These are phyloP conservation scores for Pocota personata DNA, from an alignment of 2,888 invertebrate species.

Conservation along the genomic window DNA sequence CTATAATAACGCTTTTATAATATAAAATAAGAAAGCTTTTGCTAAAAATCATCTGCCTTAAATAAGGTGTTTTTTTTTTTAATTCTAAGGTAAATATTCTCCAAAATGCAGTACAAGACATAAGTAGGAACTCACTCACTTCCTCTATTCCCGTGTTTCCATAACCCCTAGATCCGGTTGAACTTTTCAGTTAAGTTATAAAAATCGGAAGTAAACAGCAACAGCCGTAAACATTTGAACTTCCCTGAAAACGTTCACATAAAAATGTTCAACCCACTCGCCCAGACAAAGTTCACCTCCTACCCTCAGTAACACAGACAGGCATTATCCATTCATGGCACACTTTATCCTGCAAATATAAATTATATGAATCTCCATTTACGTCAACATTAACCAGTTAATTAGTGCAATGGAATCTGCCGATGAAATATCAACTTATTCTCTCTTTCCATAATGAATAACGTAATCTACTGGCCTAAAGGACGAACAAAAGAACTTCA, in stretches of 20 bases:
- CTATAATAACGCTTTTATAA: background rate
- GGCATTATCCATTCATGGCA: conserved; percentile 24
- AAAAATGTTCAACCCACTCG: background rate
- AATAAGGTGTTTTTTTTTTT: background rate
- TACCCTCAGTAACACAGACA: background rate
- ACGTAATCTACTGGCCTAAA: background rate
- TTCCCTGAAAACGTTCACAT: background rate
- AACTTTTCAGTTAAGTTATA: background rate
- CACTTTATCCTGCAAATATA: conserved; percentile 22
- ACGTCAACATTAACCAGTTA: conserved; percentile 17
- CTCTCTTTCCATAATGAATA: background rate
- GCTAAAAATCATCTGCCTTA: background rate
- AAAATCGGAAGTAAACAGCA: background rate
- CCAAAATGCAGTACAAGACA: background rate
- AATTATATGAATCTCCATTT: conserved; percentile 3
- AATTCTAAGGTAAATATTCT: background rate
- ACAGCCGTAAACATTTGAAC: background rate
- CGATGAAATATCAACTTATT: background rate
- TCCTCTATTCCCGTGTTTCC: background rate
- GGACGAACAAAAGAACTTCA: background rate
- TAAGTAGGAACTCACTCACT: background rate
- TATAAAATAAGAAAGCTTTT: background rate
- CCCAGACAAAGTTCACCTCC: background rate
- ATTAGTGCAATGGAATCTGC: conserved; percentile 23
- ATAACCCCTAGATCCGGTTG: background rate